Evolutionary conservation across 2,888 invertebrate species (phyloP), one percentile per base, ranked within the genome.

Genomic region (Dynastes hyllus): DNA sequence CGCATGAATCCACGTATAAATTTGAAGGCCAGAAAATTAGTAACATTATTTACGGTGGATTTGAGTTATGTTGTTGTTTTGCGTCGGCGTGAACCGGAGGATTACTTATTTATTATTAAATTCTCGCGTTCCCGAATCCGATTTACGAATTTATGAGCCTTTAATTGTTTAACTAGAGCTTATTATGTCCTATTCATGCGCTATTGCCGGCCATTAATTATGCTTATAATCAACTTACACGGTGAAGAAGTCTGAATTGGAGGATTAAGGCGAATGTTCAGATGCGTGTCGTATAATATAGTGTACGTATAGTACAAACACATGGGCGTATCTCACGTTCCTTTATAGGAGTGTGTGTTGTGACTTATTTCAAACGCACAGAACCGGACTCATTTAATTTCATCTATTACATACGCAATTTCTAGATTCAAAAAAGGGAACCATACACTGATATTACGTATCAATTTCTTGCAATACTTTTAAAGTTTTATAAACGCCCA

Each of bases 1-100:
- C 16, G 73, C 61, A 45, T 51, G 69, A 51, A 27, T 27, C 32
- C 27, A 22, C 55, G 87, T 87, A 86, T 86, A 84, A 86, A 88
- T 88, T 88, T 87, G 88, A 86, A 87, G 85, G 88, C 88, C 69
- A 88, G 87, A 88, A 88, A 88, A 88, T 88, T 88, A 88, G 87
- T 86, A 84, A 85, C 84, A 85, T 86, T 87, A 86, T 83, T 81
- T 82, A 84, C 84, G 83, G 81, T 81, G 79, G 80, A 71, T 79
- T 80, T 80, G 84, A 86, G 83, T 85, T 86, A 86, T 85, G 81
- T 81, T 81, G 80, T 79, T 83, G 83, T 83, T 79, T 82, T 84
- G 85, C 84, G 85, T 84, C 84, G 84, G 84, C 82, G 84, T 80
- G 76, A 80, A 80, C 73, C 76, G 78, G 78, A 58, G 80, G 79